Evolutionary conservation across 2,797 vertebrate species (phyloP).

Genomic region (Gorsachius magnificus): DNA sequence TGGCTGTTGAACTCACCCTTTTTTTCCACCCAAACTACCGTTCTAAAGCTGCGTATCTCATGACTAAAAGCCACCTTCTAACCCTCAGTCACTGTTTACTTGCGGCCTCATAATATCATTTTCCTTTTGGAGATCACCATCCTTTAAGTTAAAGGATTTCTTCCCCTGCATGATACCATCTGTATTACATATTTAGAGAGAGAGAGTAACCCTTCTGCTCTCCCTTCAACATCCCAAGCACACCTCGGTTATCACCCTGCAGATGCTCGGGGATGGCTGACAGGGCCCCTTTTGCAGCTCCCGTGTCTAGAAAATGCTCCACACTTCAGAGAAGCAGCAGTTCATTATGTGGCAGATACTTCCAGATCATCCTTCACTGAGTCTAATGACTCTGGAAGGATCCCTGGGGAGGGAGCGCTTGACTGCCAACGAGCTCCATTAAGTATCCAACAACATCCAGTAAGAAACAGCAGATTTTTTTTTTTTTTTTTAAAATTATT

Average conservation of each 20-base stretch:
- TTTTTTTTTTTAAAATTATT: background rate
- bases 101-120: background rate
- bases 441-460: background rate
- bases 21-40: background rate
- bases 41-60: background rate
- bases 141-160: background rate
- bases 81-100: background rate
- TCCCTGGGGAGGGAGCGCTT: background rate
- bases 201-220: background rate
- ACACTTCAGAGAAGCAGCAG: background rate
- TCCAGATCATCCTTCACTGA: background rate
- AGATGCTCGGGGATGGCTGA: background rate
- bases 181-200: background rate
- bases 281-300: background rate
- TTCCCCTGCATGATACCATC: accelerated
- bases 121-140: background rate
- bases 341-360: background rate
- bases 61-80: background rate
- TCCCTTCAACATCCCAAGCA: background rate
- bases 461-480: background rate
- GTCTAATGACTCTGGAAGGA: background rate
- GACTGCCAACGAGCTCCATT: background rate
- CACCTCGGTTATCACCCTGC: background rate
- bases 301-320: background rate
- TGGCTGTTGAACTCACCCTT: background rate